Conservation (phyloP, 2,797 vertebrate species). For the Pseudochirops cupreus region DNA sequence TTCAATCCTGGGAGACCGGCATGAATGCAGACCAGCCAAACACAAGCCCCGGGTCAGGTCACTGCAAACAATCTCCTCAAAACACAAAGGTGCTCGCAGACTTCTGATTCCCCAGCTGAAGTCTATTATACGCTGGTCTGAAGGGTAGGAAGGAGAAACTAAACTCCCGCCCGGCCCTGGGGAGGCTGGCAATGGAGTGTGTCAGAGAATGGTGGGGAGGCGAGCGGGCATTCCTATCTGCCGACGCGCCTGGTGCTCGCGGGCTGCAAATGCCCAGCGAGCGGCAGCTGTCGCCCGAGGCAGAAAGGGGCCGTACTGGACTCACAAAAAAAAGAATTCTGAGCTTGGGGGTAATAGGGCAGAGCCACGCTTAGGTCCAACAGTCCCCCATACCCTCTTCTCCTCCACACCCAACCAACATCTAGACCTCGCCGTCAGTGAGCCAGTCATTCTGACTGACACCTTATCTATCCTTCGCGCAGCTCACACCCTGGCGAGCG, state of each 20-base stretch:
- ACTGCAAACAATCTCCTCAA: not conserved
- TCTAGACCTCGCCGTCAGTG: not conserved
- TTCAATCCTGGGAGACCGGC: not conserved
- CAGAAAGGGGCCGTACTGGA: not conserved
- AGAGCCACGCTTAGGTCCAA: not conserved
- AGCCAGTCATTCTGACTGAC: not conserved
- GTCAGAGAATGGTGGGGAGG: not conserved
- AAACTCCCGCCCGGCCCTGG: not conserved
- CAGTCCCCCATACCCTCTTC: not conserved
- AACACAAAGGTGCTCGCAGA: not conserved
- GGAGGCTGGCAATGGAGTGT: slow-evolving; percentile 15
- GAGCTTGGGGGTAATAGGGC: not conserved
- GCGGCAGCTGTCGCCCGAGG: not conserved
- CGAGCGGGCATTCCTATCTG: slow-evolving; percentile 5
- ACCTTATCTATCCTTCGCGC: not conserved
- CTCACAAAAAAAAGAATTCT: not conserved
- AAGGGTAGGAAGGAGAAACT: not conserved
- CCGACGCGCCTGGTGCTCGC: not conserved
- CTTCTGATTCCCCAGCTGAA: not conserved
- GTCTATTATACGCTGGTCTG: not conserved
- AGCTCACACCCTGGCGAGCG: slow-evolving; percentile 26
- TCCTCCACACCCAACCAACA: not conserved
- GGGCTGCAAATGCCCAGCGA: slow-evolving; percentile 55
- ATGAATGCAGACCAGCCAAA: not conserved
- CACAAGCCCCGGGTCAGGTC: not conserved